Percentiles rank a stretch among this genome's conserved stretches.
These are phyloP conservation scores for Smithornis capensis DNA, from an alignment of 2,113 vertebrate genomes.

Conservation along the genomic window DNA sequence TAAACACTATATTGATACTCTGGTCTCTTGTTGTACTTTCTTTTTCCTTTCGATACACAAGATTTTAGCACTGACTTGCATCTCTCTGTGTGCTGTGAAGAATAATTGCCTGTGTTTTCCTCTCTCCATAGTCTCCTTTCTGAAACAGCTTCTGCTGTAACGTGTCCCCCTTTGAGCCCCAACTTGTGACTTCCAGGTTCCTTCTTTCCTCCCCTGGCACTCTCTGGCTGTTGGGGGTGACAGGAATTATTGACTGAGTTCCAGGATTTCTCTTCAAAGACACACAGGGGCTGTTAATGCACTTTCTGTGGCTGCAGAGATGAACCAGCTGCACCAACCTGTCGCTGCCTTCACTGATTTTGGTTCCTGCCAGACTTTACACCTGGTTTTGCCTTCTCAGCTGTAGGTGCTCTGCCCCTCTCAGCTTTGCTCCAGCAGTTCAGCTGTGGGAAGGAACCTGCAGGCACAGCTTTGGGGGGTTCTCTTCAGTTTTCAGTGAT, in stretches of 20 bases:
- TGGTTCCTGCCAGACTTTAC: not conserved
- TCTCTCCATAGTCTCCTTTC: not conserved
- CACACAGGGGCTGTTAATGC: not conserved
- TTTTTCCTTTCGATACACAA: not conserved
- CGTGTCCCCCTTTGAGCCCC: fast-evolving
- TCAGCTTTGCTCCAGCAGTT: not conserved
- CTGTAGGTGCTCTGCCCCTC: not conserved
- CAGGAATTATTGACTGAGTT: not conserved
- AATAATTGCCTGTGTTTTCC: not conserved
- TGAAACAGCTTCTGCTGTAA: not conserved
- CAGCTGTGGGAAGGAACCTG: not conserved
- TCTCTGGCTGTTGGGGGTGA: not conserved
- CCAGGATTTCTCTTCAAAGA: not conserved
- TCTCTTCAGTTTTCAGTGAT: not conserved
- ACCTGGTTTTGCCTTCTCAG: not conserved
- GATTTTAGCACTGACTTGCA: not conserved
- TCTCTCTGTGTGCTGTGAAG: not conserved
- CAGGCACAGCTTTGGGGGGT: not conserved
- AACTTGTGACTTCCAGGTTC: not conserved
- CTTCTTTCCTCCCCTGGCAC: not conserved
- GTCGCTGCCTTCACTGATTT: not conserved
- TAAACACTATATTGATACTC: conserved; percentile 39
- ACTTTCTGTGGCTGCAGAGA: not conserved
- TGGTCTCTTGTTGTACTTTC: not conserved
- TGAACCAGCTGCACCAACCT: not conserved